Percentiles rank a stretch among this genome's conserved stretches.
Conservation (phyloP, 2,797 vertebrate genomes). For the Anguilla anguilla region DNA sequence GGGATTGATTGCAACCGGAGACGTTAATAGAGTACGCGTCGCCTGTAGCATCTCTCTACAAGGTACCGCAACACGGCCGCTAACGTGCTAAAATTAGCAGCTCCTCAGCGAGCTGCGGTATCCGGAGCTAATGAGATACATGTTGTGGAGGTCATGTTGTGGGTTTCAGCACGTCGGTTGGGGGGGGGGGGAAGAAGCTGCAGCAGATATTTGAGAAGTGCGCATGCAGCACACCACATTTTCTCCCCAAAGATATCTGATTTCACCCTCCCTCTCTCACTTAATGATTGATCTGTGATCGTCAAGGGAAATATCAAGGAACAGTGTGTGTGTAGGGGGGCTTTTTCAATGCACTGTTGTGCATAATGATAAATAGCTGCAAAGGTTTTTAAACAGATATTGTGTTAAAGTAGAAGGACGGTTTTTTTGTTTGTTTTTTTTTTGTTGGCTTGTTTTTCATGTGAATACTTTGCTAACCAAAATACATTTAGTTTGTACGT, state of each 20-base stretch:
- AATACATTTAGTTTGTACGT: neutral
- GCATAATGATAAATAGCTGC: neutral
- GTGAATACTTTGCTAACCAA: neutral
- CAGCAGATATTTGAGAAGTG: neutral
- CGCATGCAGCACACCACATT: neutral
- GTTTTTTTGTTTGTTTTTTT: neutral
- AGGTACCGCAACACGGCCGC: conserved; percentile 32
- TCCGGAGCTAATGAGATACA: conserved; percentile 71
- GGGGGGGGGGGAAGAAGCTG: no score
- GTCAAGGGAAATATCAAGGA: neutral
- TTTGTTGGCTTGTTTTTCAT: neutral
- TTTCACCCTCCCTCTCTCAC: neutral
- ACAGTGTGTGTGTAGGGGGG: neutral
- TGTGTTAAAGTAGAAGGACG: neutral
- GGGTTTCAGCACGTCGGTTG: conserved; percentile 28
- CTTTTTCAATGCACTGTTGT: neutral
- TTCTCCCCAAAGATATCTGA: neutral
- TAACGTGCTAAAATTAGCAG: conserved; percentile 65
- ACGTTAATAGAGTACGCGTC: conserved; percentile 61
- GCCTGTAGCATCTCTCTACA: conserved; percentile 27
- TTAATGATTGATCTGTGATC: neutral
- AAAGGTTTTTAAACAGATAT: neutral
- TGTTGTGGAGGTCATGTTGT: conserved; percentile 29
- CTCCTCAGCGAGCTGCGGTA: conserved; percentile 58
- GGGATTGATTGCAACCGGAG: conserved; percentile 69